phyloP scores from a whole-genome alignment of 2,888 invertebrate genomes.

The Omphaloscelis lunosa region DNA sequence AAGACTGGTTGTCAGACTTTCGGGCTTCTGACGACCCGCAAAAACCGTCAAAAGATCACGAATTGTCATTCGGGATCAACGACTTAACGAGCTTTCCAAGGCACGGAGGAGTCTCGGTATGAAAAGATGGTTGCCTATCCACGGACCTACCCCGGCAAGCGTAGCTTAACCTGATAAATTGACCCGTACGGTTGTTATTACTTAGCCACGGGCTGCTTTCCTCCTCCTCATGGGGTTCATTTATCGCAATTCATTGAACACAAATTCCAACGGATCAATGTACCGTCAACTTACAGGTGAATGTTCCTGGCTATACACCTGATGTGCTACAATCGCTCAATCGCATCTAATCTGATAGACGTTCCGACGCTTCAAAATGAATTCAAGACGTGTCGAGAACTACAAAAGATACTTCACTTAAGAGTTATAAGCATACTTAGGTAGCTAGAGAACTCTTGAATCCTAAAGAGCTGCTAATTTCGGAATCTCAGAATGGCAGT shows the following conservation, averaged over 20 bases:
- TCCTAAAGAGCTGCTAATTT: constrained; percentile 15
- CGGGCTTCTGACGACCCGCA: no score
- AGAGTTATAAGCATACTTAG: constrained; percentile 13
- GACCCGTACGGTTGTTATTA: no score
- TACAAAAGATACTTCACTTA: constrained; percentile 30
- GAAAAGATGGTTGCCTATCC: no score
- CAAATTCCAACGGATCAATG: constrained; percentile 6
- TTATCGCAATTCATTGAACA: not conserved
- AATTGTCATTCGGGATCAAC: no score
- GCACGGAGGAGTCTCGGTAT: no score
- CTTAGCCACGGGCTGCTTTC: no score
- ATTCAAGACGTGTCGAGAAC: constrained; percentile 30
- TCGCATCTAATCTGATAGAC: constrained; percentile 35
- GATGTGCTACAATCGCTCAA: constrained; percentile 12
- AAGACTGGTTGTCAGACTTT: no score
- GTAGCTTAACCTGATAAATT: no score
- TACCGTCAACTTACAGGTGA: constrained; percentile 10
- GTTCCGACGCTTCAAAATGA: constrained; percentile 9
- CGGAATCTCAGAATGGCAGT: not conserved
- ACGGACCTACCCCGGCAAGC: no score
- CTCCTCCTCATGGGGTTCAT: not conserved
- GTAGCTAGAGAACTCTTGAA: constrained; percentile 6
- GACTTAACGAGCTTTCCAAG: no score
- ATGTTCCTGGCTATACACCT: constrained; percentile 1
- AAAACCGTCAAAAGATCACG: no score